These are phyloP conservation scores for Syngnathus acus DNA, from an alignment of 2,797 vertebrate species.

Conservation along the genomic window DNA sequence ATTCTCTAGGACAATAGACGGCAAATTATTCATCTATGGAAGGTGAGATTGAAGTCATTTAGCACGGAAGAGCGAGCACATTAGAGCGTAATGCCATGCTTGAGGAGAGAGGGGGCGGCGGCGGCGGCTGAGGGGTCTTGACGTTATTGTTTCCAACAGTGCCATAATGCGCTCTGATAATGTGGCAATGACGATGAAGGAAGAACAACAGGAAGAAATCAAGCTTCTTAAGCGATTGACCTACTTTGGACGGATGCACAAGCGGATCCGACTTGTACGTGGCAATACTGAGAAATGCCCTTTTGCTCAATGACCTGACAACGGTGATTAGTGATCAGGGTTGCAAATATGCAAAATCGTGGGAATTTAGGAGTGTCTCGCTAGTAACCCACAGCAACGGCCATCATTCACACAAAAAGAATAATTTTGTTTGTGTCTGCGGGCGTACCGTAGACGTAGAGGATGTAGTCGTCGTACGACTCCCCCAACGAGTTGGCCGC, in stretches of 20 bases:
- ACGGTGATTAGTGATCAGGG: background rate
- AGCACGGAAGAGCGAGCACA: conserved; percentile 51
- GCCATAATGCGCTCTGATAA: conserved; percentile 50
- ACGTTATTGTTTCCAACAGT: conserved; percentile 52
- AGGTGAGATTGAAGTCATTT: conserved; percentile 55
- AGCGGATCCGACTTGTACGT: background rate
- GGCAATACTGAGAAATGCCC: background rate
- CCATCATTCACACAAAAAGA: background rate
- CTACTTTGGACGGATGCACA: background rate
- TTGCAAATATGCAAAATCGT: background rate
- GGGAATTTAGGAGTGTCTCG: background rate
- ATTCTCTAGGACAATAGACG: conserved; percentile 56
- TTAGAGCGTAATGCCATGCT: conserved; percentile 54
- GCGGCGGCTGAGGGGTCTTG: background rate
- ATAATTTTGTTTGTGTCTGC: background rate
- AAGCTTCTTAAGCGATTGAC: conserved; percentile 4
- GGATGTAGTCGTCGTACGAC: conserved; percentile 90
- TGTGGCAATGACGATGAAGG: conserved; percentile 52
- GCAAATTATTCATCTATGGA: conserved; percentile 57
- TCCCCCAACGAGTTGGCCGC: conserved; percentile 89
- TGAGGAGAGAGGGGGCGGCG: conserved; percentile 29
- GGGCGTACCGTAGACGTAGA: conserved; percentile 87
- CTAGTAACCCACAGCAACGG: background rate
- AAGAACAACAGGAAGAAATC: conserved; percentile 14
- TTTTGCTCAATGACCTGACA: background rate